Percentiles rank a stretch among this genome's conserved stretches.
Evolutionary conservation across 1,140 invertebrate species (phyloP).

Genomic region (Drosophila orosa): DNA sequence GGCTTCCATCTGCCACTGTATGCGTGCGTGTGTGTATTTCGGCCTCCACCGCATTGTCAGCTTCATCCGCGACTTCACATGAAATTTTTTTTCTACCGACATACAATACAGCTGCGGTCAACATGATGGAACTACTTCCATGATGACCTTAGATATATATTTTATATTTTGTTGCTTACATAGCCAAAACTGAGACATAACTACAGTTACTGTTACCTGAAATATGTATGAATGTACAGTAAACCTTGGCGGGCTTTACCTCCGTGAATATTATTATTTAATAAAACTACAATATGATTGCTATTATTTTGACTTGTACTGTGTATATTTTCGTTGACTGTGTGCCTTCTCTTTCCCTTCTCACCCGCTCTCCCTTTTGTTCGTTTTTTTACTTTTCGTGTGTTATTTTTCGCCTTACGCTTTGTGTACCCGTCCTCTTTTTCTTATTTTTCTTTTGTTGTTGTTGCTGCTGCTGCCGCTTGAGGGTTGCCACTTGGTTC

Average conservation of each 20-base stretch:
- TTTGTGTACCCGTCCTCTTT: constrained; percentile 37
- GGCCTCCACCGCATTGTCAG: constrained; percentile 69
- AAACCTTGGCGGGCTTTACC: not conserved
- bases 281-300: not conserved
- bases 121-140: not conserved
- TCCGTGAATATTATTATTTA: not conserved
- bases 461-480: constrained; percentile 47
- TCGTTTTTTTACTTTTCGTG: constrained; percentile 41
- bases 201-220: not conserved
- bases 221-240: not conserved
- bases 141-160: too few relatives aligned
- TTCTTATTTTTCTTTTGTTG: constrained; percentile 46
- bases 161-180: not conserved
- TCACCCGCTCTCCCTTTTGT: constrained; percentile 24
- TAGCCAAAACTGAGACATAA: not conserved
- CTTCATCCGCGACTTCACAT: constrained; percentile 65
- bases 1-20: constrained; percentile 41
- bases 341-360: constrained; percentile 30
- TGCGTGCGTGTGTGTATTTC: constrained; percentile 44
- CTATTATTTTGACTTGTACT: constrained; percentile 15
- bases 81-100: constrained; percentile 55
- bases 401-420: constrained; percentile 51
- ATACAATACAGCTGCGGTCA: constrained; percentile 19
- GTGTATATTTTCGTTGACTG: constrained; percentile 25
- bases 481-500: constrained; percentile 53